These are phyloP conservation scores for Otis tarda DNA, from an alignment of 2,113 vertebrate genomes.

Conservation along the genomic window DNA sequence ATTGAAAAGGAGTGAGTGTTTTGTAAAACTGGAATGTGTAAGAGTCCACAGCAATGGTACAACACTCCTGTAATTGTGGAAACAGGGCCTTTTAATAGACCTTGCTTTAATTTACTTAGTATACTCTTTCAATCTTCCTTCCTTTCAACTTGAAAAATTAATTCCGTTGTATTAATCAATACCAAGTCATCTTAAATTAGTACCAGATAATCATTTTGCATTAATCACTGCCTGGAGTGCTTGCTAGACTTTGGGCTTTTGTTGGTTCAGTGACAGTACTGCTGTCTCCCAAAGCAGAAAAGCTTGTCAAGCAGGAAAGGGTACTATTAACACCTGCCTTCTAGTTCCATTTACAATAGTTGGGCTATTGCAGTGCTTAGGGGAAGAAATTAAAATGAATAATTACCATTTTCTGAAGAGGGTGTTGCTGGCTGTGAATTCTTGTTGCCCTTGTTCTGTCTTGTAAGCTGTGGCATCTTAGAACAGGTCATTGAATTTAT, in stretches of 20 bases:
- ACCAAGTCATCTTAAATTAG: conserved; percentile 25
- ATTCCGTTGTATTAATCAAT: conserved; percentile 21
- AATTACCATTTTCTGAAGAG: conserved; percentile 4
- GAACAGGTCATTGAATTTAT: conserved; percentile 28
- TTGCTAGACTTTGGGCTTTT: not conserved
- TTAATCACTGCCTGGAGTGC: conserved; percentile 12
- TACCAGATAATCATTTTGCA: conserved; percentile 2
- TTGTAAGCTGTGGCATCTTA: conserved; percentile 6
- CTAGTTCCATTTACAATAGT: not conserved
- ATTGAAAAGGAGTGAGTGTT: not conserved
- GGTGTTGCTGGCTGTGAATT: conserved; percentile 13
- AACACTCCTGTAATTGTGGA: not conserved
- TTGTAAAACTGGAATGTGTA: not conserved
- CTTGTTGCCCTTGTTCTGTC: conserved; percentile 21
- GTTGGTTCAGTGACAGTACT: not conserved
- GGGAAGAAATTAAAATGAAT: conserved; percentile 31
- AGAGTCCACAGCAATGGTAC: not conserved
- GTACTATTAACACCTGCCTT: not conserved
- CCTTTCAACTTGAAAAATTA: conserved; percentile 38
- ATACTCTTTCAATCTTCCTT: not conserved
- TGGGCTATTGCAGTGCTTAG: not conserved
- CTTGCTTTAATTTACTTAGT: not conserved
- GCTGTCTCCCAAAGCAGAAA: not conserved
- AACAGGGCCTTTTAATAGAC: not conserved
- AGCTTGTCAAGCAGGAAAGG: not conserved